Base-by-base conservation (phyloP, 2,797 vertebrate species). In the Sternotherus odoratus region DNA sequence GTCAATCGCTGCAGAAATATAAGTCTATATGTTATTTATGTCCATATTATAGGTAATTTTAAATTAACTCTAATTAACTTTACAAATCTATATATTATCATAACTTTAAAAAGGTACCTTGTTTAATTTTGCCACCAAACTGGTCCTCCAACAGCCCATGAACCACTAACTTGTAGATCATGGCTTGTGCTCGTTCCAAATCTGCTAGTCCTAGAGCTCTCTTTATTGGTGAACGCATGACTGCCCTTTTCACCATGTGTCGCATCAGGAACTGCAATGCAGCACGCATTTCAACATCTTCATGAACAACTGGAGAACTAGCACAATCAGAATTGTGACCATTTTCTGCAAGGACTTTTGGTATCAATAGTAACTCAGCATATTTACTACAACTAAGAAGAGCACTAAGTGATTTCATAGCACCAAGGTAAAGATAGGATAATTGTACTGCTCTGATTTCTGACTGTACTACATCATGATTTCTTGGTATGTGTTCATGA, bases 351-450 rank as follows among this genome's bases (percentile, higher is more conserved):
- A 97, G 88, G 90, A 99, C 99, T 98, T 99, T 99, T 5, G 99
- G 99, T 66, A 99, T 99, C n/a, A 99, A 98, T 79, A 99, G 98
- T 60, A 99, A 98, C 91, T 99, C 99, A 0, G 99, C 99, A 2
- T 99, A 99, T 97, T 99, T 99, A 98, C 99, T 99, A 95, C 99
- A 99, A 97, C 99, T 99, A 19, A 99, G 98, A 94, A 99, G 98
- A 46, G 98, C 98, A 15, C 99, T 99, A 56, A 99, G 98, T 4
- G 99, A 98, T 97, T 99, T 99, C 99, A 99, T 99, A 90, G 99
- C 99, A 74, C 99, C 99, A 5, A 99, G 98, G 96, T 99, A 99
- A 78, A 99, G 98, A 79, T 99, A 99, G 26, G 99, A 99, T 8
- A 99, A 98, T 97, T 99, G 99, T 50, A 99, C 99, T 0, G 99